phyloP scores from a whole-genome alignment of 2,888 invertebrate genomes.

The Zaprionus lineosus region DNA sequence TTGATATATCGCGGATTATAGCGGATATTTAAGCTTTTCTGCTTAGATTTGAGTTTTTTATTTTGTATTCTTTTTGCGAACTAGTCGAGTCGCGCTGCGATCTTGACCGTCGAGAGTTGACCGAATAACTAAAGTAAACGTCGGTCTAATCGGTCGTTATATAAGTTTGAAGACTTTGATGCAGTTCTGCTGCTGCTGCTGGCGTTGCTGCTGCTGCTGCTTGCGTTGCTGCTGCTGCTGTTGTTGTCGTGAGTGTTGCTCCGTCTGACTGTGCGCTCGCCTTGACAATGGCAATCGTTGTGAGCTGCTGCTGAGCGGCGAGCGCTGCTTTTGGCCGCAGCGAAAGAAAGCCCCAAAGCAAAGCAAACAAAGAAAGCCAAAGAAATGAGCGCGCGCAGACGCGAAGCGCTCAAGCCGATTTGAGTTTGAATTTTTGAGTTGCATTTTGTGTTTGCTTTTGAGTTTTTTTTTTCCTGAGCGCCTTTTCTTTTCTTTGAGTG shows the following conservation, averaged over 20 bases:
- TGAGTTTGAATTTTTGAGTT: slow-evolving; percentile 18
- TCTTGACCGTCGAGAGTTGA: slow-evolving; percentile 83
- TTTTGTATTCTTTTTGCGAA: slow-evolving; percentile 18
- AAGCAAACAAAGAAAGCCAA: slow-evolving; percentile 75
- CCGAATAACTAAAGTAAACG: slow-evolving; percentile 83
- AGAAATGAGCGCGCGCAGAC: slow-evolving; percentile 53
- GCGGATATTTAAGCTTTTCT: too few relatives aligned
- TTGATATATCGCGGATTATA: too few relatives aligned
- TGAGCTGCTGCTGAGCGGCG: slow-evolving; percentile 62
- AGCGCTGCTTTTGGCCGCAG: slow-evolving; percentile 56
- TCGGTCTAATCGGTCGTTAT: slow-evolving; percentile 81
- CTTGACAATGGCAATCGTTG: slow-evolving; percentile 81
- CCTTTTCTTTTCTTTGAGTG: slow-evolving; percentile 25
- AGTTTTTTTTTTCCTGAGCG: slow-evolving; percentile 22
- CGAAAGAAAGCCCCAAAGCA: slow-evolving; percentile 70
- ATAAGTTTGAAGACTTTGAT: slow-evolving; percentile 81
- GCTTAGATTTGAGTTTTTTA: slow-evolving; percentile 6
- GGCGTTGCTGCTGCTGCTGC: slow-evolving; percentile 28
- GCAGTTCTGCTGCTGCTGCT: slow-evolving; percentile 52
- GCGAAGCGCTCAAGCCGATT: slow-evolving; percentile 57
- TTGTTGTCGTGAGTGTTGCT: slow-evolving; percentile 42
- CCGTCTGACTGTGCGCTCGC: slow-evolving; percentile 78
- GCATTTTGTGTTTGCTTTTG: slow-evolving; percentile 39
- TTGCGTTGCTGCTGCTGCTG: slow-evolving; percentile 21
- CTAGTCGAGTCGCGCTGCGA: slow-evolving; percentile 72